phyloP scores from a whole-genome alignment of 2,888 invertebrate species.

The Neoascia interrupta region DNA sequence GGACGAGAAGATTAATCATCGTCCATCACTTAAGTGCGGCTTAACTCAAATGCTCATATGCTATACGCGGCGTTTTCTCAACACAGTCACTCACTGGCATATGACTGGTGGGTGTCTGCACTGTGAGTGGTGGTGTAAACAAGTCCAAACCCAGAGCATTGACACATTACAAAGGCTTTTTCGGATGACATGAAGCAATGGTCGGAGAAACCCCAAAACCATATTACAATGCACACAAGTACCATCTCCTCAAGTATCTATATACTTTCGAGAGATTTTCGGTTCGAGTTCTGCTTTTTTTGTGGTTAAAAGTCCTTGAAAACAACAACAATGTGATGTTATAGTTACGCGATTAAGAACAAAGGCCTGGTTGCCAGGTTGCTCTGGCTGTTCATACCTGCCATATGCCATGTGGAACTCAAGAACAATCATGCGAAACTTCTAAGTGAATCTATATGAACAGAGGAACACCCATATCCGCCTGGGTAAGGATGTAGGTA shows the following conservation, averaged over 20 bases:
- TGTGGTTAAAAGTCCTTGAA: conserved; percentile 30
- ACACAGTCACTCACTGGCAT: too few relatives aligned
- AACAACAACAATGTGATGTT: conserved; percentile 9
- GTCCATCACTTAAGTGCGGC: conserved; percentile 20
- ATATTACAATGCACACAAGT: too few relatives aligned
- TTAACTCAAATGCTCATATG: conserved; percentile 24
- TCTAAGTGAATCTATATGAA: conserved; percentile 27
- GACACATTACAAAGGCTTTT: conserved; percentile 20
- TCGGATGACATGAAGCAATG: conserved; percentile 1
- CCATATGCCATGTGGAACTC: conserved; percentile 13
- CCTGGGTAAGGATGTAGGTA: neutral
- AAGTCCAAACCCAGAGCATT: conserved; percentile 33
- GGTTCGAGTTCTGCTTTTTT: too few relatives aligned
- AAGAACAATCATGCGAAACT: conserved; percentile 54
- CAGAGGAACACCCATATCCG: neutral
- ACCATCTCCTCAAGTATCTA: neutral
- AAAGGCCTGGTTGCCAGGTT: conserved; percentile 51
- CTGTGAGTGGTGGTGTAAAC: neutral
- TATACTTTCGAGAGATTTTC: too few relatives aligned
- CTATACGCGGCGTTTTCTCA: conserved; percentile 9
- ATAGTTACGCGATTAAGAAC: conserved; percentile 25
- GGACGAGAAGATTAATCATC: conserved; percentile 25
- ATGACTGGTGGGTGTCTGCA: too few relatives aligned
- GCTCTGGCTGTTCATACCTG: conserved; percentile 54
- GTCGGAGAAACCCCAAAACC: too few relatives aligned